Evolutionary conservation across 2,888 invertebrate species (phyloP), one percentile per base, ranked within the genome.

Genomic region (Malthinus seriepunctatus): DNA sequence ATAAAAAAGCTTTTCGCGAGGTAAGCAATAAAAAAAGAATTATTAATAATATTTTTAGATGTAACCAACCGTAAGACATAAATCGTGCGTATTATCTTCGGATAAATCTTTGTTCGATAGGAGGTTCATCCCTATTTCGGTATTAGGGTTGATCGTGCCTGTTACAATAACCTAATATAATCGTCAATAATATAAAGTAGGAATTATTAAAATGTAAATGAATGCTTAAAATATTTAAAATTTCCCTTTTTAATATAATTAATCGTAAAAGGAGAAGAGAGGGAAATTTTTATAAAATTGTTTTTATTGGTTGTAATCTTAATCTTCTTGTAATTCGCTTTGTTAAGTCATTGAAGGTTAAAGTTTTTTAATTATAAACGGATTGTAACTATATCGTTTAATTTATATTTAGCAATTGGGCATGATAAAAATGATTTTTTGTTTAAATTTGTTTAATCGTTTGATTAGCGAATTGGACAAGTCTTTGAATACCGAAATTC

Each of bases 71-170:
- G 23, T 42, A 15, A 42, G 23, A 42, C 11, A 8, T 11, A 11
- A 38, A 38, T 31, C 50, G 50, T 48, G 49, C 51, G 15, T 34
- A 35, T 10, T 60, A 60, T 60, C 60, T 52, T 37, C 44, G 49
- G 63, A 63, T 62, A 62, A 63, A 63, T 63, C 63, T 63, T 32
- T 15, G 60, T 63, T 63, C 62, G 48, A 63, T 63, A 63, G 51
- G 47, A 46, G 54, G 51, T 53, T 62, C 59, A 62, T 59, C 59
- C 56, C 62, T 42, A 54, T 63, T 58, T 49, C 44, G 39, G 37
- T 47, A 51, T 53, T 52, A 32, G 56, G 48, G 32, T 52, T 56
- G 50, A 56, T 60, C 56, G 60, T 60, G 34, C 60, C 60, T 56
- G 60, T 53, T 52, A 14, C 56, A 45, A 46, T 47, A 52, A 56